A percentile compares a stretch with the other conserved stretches of the same genome.
phyloP scores from a whole-genome alignment of 2,797 vertebrate species.

The Stomatorhinus walkeri region DNA sequence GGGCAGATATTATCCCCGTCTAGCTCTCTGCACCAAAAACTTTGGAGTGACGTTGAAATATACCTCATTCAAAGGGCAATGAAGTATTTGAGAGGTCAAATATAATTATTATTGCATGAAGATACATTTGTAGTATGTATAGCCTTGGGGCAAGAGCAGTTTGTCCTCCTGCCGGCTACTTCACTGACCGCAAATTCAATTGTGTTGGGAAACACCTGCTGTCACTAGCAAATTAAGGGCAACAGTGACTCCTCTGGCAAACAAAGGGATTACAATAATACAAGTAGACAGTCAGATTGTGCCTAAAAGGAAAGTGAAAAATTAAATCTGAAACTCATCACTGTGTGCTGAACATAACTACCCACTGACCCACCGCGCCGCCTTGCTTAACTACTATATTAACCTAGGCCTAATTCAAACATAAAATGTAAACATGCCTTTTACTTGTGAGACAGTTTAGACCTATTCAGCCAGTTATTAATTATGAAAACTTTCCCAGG shows the following conservation, averaged over 20 bases:
- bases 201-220: constrained; percentile 16
- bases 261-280: neutral
- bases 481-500: neutral
- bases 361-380: neutral
- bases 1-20: neutral
- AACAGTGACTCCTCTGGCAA: constrained; percentile 14
- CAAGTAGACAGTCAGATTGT: neutral
- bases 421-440: neutral
- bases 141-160: neutral
- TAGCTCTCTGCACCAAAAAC: neutral
- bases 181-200: neutral
- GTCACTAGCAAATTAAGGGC: neutral
- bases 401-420: neutral
- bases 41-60: neutral
- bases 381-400: neutral
- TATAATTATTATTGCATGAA: neutral
- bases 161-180: neutral
- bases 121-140: neutral
- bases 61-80: neutral
- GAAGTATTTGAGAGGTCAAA: neutral
- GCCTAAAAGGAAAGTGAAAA: neutral
- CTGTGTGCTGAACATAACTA: neutral
- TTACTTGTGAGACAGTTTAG: neutral
- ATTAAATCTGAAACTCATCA: neutral
- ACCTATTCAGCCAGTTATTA: neutral